A percentile compares a stretch with the other conserved stretches of the same genome.
These are phyloP conservation scores for Lycocerus yunnanus DNA, from an alignment of 2,888 invertebrate genomes.

Conservation along the genomic window DNA sequence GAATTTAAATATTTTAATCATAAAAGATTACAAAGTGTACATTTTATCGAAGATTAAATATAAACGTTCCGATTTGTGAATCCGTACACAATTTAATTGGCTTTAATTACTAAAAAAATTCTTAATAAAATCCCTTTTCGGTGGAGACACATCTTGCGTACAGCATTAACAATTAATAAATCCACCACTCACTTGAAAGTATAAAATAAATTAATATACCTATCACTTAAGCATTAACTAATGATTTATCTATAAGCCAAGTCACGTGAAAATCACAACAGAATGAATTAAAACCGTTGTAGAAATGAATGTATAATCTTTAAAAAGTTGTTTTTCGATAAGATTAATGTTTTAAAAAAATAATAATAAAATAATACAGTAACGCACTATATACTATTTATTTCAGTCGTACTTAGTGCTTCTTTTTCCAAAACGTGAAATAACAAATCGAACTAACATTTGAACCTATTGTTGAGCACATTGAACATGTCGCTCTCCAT, in stretches of 20 bases:
- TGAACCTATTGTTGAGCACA: constrained; percentile 78
- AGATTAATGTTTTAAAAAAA: neutral
- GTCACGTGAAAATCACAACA: constrained; percentile 2
- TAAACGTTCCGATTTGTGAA: neutral
- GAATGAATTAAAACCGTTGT: neutral
- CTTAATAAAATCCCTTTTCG: neutral
- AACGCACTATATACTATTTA: constrained; percentile 2
- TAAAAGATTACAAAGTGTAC: neutral
- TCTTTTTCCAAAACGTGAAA: constrained; percentile 56
- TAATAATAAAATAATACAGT: constrained; percentile 8
- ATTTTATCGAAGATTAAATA: neutral
- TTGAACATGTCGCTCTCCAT: constrained; percentile 71
- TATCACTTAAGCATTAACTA: constrained; percentile 7
- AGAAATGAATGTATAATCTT: neutral
- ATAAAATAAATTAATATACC: constrained; percentile 13
- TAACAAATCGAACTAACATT: constrained; percentile 41
- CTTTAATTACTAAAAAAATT: neutral
- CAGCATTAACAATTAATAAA: neutral
- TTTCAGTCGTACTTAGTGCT: constrained; percentile 31
- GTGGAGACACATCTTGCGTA: neutral
- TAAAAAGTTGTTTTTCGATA: neutral
- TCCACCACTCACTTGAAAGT: neutral
- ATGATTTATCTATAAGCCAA: constrained; percentile 17
- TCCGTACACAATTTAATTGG: neutral
- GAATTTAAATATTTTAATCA: neutral